Base-by-base conservation (phyloP, 2,888 invertebrate genomes). In the Xanthostigma xanthostigma region DNA sequence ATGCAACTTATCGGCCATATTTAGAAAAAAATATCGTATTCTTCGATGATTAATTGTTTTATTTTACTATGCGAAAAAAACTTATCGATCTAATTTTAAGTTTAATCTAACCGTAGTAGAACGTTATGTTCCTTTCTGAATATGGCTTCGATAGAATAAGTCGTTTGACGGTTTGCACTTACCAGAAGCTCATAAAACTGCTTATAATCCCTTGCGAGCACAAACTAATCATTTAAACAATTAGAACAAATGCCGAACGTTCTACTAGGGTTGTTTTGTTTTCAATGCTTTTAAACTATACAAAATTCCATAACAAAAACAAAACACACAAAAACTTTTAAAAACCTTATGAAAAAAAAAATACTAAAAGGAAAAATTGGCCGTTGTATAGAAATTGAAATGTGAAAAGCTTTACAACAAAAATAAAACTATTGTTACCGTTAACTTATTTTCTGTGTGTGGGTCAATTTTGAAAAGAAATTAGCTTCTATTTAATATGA, bases 151-250 rank as follows among this genome's bases (percentile, higher is more conserved):
- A 17, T 37, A 14, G 17, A 12, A 27, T 27, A 27, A n/a, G 27
- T 27, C 27, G 6, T 45, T 50, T 50, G 45, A 38, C 59, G 60
- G 57, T 54, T 58, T 60, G 56, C 64, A 84, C 85, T 85, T 83
- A 85, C 85, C 85, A 85, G 70, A 84, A 81, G 70, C 82, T 83
- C 80, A 84, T 82, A 79, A 84, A 84, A 78, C 81, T 84, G 82
- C 84, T 84, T 81, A 84, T 81, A 76, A 84, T 79, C 83, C 84
- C 84, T 78, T 83, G 84, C 71, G 81, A 79, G 81, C 81, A 82
- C 75, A 81, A 78, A 80, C 81, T 82, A 77, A 76, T 76, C 73
- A 76, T 74, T 73, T 73, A 75, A 72, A 76, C 68, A 72, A 72
- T 70, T 69, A 68, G 59, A 60, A 70, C 71, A 72, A 72, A 59